Evolutionary conservation across 1,140 invertebrate species (phyloP), one percentile per base, ranked within the genome.

Genomic region (Physella acuta): DNA sequence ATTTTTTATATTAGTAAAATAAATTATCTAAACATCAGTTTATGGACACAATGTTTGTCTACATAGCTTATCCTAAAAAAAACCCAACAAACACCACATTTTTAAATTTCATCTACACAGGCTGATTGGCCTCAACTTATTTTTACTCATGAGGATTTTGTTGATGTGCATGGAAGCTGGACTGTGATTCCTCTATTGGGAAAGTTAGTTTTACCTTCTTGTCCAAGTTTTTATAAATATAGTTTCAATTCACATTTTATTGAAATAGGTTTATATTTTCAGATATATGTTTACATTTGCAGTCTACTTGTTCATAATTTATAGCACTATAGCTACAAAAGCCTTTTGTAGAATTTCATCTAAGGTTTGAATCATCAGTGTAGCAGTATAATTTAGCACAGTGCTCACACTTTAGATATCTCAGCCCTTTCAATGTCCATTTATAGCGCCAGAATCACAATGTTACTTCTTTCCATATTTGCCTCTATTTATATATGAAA

Each of bases 141-240:
- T 73, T 80, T 90, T 44, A 83, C 89, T 26, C 89, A 91, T 79
- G 84, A 89, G 79, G 85, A 90, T 75, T 87, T 89, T 80, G 86
- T 73, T 52, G 67, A 88, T 71, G 83, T 88, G 74, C 73, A 79
- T 59, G 89, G 89, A 72, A 85, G 86, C 24, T 92, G 90, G 90
- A 91, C 89, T n/a, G 80, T 91, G 71, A 80, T 89, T 72, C 89
- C 90, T 62, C 75, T 91, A 37, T 77, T 91, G 70, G 77, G 86
- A 51, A 75, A 86, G 84, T 86, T 89, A 77, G 74, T 76, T 3
- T n/a, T 14, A n/a, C 16, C 3, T 52, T 59, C 3, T 11, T 59
- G 28, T 11, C 11, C 16, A 44, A 20, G 24, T 11, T 55, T 59
- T 31, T 59, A 16, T 59, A 26, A 17, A 14, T 28, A 30, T 28